A percentile compares a stretch with the other conserved stretches of the same genome.
phyloP scores from a whole-genome alignment of 1,140 invertebrate genomes.

The Nasonia longicornis region DNA sequence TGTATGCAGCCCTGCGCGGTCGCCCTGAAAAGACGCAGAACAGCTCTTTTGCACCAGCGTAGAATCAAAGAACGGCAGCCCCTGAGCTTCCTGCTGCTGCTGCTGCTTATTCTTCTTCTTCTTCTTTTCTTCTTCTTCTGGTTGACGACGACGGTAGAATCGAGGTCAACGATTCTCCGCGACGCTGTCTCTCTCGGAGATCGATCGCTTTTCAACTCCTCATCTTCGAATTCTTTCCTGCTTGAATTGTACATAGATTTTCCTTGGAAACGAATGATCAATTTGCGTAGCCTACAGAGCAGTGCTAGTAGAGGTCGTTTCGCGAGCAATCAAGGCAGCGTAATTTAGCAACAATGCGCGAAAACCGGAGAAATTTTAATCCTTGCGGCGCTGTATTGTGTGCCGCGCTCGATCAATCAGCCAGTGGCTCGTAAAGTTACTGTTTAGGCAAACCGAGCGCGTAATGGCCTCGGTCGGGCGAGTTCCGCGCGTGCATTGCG shows the following conservation, averaged over 20 bases:
- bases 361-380: slow-evolving; percentile 4
- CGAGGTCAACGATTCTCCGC: slow-evolving; percentile 26
- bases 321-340: neutral
- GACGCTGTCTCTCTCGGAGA: neutral
- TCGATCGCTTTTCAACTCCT: slow-evolving; percentile 9
- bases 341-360: neutral
- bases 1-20: neutral
- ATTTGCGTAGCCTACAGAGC: neutral
- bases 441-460: slow-evolving; percentile 3
- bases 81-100: slow-evolving; percentile 1
- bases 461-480: neutral
- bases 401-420: neutral
- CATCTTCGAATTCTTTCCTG: slow-evolving; percentile 8
- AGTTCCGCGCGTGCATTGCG: slow-evolving; percentile 27
- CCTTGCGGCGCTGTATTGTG: neutral
- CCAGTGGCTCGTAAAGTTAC: neutral
- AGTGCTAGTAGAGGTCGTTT: neutral
- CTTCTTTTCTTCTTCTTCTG: slow-evolving; percentile 5
- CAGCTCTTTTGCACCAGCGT: slow-evolving; percentile 9
- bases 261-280: neutral
- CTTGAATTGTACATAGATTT: neutral
- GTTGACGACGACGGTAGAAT: neutral
- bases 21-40: slow-evolving; percentile 4
- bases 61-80: slow-evolving; percentile 9
- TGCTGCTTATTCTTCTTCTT: neutral